A percentile compares a stretch with the other conserved stretches of the same genome.
Evolutionary conservation across 2,113 vertebrate genomes (phyloP).

Genomic region (Lophochroa leadbeateri): DNA sequence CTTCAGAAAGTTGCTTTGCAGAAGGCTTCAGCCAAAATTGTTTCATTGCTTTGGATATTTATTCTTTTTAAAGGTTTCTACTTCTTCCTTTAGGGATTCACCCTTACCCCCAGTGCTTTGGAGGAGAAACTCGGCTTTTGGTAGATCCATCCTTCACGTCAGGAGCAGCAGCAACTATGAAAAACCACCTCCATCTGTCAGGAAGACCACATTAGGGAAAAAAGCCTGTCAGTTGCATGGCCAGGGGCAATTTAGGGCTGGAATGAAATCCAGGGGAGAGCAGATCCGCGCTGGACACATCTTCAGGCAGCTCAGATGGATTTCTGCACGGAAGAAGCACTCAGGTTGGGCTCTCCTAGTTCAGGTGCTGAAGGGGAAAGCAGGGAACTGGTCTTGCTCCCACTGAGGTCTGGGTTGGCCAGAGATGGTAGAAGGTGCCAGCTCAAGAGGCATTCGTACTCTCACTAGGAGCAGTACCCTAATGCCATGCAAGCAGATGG

Average conservation of each 20-base stretch:
- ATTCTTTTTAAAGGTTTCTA: not conserved
- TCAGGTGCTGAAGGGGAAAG: not conserved
- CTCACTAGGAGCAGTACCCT: not conserved
- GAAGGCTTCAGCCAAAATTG: not conserved
- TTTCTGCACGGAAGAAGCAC: not conserved
- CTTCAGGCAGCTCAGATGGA: not conserved
- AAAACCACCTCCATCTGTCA: not conserved
- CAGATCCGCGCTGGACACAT: rapidly evolving
- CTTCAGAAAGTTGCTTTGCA: not conserved
- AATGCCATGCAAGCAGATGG: not conserved
- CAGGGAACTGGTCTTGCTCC: not conserved
- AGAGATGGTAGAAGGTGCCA: not conserved
- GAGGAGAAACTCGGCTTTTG: not conserved
- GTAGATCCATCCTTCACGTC: not conserved
- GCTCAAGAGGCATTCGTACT: not conserved
- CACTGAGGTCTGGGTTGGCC: rapidly evolving
- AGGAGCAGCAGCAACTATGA: not conserved
- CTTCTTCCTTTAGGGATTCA: not conserved
- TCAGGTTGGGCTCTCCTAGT: not conserved
- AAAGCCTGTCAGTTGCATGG: rapidly evolving
- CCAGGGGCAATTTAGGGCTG: not conserved
- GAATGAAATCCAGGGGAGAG: not conserved
- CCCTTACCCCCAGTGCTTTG: not conserved
- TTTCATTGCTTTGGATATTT: not conserved
- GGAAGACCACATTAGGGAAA: not conserved